Conservation (phyloP, 2,888 invertebrate species). For the Mellilla xanthometata region DNA sequence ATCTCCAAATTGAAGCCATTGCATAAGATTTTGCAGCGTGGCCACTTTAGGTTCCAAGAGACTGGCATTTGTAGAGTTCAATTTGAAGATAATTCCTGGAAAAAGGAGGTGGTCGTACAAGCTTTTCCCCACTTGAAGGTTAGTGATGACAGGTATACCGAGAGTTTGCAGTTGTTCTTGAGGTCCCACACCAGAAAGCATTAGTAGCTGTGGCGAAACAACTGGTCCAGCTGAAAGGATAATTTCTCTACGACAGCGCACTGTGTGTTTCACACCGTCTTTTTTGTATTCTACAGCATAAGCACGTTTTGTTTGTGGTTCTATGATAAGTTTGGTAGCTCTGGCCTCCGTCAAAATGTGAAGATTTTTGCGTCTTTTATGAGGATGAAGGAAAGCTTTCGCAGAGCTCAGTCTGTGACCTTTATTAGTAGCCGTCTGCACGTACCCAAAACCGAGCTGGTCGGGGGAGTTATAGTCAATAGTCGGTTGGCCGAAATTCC, state of each 20-base stretch:
- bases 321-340: conserved; percentile 67
- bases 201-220: conserved; percentile 94
- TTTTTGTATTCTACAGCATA: conserved; percentile 87
- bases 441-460: conserved; percentile 83
- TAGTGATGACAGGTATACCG: conserved; percentile 83
- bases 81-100: conserved; percentile 72
- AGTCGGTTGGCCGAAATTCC: conserved; percentile 78
- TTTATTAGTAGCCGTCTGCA: conserved; percentile 77
- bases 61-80: conserved; percentile 69
- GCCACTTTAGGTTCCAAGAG: conserved; percentile 67
- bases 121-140: conserved; percentile 86
- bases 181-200: conserved; percentile 90
- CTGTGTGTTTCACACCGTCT: conserved; percentile 71
- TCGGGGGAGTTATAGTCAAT: conserved; percentile 85
- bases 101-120: conserved; percentile 85
- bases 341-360: conserved; percentile 68
- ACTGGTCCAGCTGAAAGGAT: conserved; percentile 94
- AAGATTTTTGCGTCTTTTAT: conserved; percentile 85
- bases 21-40: conserved; percentile 62
- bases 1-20: conserved; percentile 74
- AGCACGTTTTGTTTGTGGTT: conserved; percentile 83
- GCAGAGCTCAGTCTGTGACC: conserved; percentile 87
- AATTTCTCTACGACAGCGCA: conserved; percentile 89
- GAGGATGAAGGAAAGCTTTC: conserved; percentile 85
- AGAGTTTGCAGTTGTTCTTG: conserved; percentile 79